Percentiles rank a stretch among this genome's conserved stretches.
Evolutionary conservation across 2,797 vertebrate species (phyloP).

Genomic region (Steatocranus sp.): DNA sequence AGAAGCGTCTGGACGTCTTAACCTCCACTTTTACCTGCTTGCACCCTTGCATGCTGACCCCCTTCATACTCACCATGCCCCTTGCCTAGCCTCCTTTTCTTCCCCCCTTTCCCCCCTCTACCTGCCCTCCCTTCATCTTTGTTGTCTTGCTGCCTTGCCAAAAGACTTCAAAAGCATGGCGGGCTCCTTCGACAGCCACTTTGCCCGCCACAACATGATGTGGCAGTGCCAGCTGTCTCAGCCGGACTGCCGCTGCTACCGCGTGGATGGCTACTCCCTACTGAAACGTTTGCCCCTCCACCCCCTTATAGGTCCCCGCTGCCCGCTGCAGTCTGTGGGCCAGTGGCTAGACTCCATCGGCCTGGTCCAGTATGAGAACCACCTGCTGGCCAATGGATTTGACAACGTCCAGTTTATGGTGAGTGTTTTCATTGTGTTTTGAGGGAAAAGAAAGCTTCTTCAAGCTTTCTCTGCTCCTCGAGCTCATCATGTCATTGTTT

Average conservation of each 20-base stretch:
- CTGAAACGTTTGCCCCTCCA: conserved; percentile 98
- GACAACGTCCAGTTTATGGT: conserved; percentile 99
- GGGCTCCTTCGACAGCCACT: conserved; percentile 97
- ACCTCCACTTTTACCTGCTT: conserved; percentile 12
- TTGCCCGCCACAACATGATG: conserved; percentile 93
- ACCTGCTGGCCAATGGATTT: conserved; percentile 98
- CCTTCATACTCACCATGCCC: conserved; percentile 51
- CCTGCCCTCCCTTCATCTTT: conserved; percentile 25
- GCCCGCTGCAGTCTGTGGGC: conserved; percentile 95
- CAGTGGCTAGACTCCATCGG: conserved; percentile 98
- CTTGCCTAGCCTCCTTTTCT: conserved; percentile 32
- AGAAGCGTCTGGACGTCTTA: conserved; percentile 22
- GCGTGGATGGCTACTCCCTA: conserved; percentile 96
- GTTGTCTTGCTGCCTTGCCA: conserved; percentile 46
- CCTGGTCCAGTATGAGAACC: conserved; percentile 98
- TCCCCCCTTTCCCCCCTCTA: not conserved
- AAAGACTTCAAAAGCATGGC: conserved; percentile 85
- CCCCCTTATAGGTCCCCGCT: conserved; percentile 97
- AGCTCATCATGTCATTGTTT: not conserved
- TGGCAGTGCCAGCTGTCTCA: conserved; percentile 99
- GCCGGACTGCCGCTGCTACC: conserved; percentile 98
- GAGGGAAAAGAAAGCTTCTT: not conserved
- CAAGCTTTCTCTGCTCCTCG: not conserved
- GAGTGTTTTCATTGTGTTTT: conserved; percentile 64
- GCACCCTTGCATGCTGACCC: conserved; percentile 53